Evolutionary conservation across 2,797 vertebrate genomes (phyloP).

Genomic region (Cryptoblepharus egeriae): DNA sequence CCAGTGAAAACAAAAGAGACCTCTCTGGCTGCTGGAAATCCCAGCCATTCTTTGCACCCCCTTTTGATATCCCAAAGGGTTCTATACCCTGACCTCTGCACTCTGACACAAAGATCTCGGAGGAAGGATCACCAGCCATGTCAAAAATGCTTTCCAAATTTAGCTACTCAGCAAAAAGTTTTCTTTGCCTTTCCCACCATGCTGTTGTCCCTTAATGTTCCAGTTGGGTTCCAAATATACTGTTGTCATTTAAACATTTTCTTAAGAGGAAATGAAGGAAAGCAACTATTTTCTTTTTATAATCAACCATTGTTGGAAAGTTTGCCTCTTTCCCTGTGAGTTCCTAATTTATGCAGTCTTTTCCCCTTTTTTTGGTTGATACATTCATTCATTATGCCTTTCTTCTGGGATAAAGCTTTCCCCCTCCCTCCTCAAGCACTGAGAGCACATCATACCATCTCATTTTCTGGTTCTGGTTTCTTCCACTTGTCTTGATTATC

Average conservation of each 20-base stretch:
- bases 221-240: slow-evolving; percentile 6
- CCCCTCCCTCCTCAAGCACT: neutral
- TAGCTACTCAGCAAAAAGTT: slow-evolving; percentile 50
- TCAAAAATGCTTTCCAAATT: slow-evolving; percentile 70
- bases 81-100: slow-evolving; percentile 77
- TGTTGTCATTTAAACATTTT: neutral
- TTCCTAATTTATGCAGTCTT: slow-evolving; percentile 1
- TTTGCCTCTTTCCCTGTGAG: neutral
- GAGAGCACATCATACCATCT: neutral
- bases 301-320: slow-evolving; percentile 31
- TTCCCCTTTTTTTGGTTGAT: neutral
- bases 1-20: slow-evolving; percentile 80
- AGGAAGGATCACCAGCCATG: slow-evolving; percentile 62
- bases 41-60: slow-evolving; percentile 72
- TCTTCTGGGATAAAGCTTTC: neutral
- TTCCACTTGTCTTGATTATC: neutral
- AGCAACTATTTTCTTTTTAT: neutral
- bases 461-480: neutral
- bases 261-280: neutral
- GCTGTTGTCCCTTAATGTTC: slow-evolving; percentile 32
- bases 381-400: neutral
- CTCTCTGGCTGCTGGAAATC: slow-evolving; percentile 64
- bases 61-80: slow-evolving; percentile 70
- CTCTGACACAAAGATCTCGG: slow-evolving; percentile 75
- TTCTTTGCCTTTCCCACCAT: slow-evolving; percentile 51